Evolutionary conservation across 2,113 vertebrate genomes (phyloP), one percentile per base, ranked within the genome.

Genomic region (Nothoprocta pentlandii): DNA sequence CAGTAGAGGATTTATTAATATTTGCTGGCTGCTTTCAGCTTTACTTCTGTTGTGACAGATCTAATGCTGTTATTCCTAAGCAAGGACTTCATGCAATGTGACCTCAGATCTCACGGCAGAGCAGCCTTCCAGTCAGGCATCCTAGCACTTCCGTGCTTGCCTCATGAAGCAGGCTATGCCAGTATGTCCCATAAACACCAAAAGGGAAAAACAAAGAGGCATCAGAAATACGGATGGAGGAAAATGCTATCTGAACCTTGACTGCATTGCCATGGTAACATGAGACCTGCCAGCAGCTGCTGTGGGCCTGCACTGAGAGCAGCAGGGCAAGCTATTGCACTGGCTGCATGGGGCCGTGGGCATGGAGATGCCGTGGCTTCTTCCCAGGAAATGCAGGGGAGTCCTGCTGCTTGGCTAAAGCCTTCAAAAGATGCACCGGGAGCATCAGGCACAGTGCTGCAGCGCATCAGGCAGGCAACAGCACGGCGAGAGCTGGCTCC

Each of bases 271-370:
- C 87, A 85, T 91, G 80, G 94, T 54, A 93, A 96, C 30, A 0
- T 49, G 76, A 66, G 84, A 80, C 77, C 73, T 77, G 85, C 39
- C 58, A 73, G 62, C 44, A 26, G 42, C 20, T 20, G 74, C 70
- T 75, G 77, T 68, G 23, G 79, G 62, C 75, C 79, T 63, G 77
- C 41, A 36, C 16, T 2, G 62, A 1, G 41, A 80, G 62, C 64
- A 51, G 49, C 0, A 0, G 30, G 87, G 20, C 75, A 68, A 0
- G 0, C 73, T 28, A 22, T n/a, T 21, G 20, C 11, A 51, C 0
- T 0, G 71, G 47, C 46, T 30, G 36, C 64, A 14, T 23, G 32
- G 26, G 54, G 44, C 63, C 26, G 36, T 12, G 58, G 63, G 47
- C 34, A 6, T 2, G 14, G 34, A 30, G 15, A 26, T 42, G 63